Evolutionary conservation across 2,888 invertebrate species (phyloP), one percentile per base, ranked within the genome.

Genomic region (Orchestes rusci): DNA sequence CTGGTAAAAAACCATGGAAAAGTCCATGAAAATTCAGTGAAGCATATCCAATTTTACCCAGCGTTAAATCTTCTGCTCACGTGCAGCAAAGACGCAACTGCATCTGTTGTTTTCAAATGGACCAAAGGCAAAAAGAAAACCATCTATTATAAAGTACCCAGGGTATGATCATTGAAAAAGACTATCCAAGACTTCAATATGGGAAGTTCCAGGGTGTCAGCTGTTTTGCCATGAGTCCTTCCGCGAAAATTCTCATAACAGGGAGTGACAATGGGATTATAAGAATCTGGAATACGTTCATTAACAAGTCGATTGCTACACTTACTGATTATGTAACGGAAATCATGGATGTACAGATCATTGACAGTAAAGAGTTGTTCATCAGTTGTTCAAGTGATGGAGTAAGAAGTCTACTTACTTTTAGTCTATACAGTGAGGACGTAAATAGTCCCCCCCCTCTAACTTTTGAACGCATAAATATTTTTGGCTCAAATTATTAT

Each of bases 351-450:
- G 66, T 80, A 0, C 69, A 70, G 20, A 67, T 78, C 1, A 51
- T 77, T 4, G 70, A 73, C 1, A 63, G 67, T 2, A 63, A 68
- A 39, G 64, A 73, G 39, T 60, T 72, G 1, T 69, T 77, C 2
- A 43, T 79, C 1, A 77, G 74, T 13, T 73, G 69, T 51, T 74
- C 75, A 28, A 67, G 62, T 45, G 74, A 77, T 56, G 78, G 73
- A 54, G 79, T 79, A 56, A 69, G 44, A n/a, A n/a, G n/a, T n/a
- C n/a, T n/a, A n/a, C n/a, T n/a, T n/a, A n/a, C n/a, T n/a, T n/a
- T n/a, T n/a, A n/a, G n/a, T n/a, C n/a, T n/a, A n/a, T n/a, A n/a
- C n/a, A n/a, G n/a, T n/a, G n/a, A n/a, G n/a, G n/a, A n/a, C n/a
- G n/a, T n/a, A n/a, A n/a, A n/a, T n/a, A n/a, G n/a, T n/a, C n/a